Base-by-base conservation (phyloP, 2,113 vertebrate genomes). In the Python bivittatus region DNA sequence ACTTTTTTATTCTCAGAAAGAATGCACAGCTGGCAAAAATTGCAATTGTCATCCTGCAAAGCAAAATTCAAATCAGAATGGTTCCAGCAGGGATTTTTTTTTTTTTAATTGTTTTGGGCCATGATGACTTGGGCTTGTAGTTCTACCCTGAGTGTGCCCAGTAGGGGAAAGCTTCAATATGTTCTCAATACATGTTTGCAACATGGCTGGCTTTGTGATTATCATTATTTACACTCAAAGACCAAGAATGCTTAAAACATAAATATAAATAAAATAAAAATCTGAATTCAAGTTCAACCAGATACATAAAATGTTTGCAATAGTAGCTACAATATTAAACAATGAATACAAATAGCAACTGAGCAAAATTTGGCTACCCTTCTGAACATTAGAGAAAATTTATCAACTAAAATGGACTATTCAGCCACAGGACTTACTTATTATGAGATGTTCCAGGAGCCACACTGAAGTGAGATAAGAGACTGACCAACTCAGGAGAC, bases 11-110 rank as follows among this genome's bases (percentile, higher is more conserved):
- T 95, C 98, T 98, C 94, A 98, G 93, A 79, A 97, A 98, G 84
- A 98, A 97, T 0, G 91, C 92, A 94, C 96, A 97, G 92, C 97
- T 96, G 91, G 94, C 92, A 94, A 99, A 98, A 94, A 98, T 88
- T 56, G 95, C 91, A 97, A 98, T 94, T 53, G 68, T 68, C 38
- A 90, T 97, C 93, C 96, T 97, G 88, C 84, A 93, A 94, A 91
- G 92, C 42, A 93, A 93, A 79, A 5, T 91, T 96, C 91, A 84
- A 52, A 12, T 93, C 10, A 92, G 1, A 56, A 95, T 89, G 53
- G 48, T 86, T 93, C 44, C 3, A 9, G 6, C 33, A 79, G 22
- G 15, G 72, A 17, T 68, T 72, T 22, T 86, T 60, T 84, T 25
- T 20, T 56, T 15, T 20, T 60, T 4, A 57, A 72, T 79, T 79